Conservation (phyloP, 2,888 invertebrate species). For the Theretra japonica region DNA sequence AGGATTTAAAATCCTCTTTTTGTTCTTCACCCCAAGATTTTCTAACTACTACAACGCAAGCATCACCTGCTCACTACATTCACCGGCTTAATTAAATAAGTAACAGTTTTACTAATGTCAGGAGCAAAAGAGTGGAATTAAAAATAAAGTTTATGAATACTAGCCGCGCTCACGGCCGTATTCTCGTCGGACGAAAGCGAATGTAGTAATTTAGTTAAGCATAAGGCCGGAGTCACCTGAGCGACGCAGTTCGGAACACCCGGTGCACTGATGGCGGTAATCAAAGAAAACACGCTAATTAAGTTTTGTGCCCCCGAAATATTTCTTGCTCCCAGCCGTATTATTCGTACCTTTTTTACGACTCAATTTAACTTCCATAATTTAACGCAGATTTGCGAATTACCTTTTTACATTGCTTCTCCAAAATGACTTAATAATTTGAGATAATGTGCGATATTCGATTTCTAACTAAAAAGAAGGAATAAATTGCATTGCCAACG, state of each 20-base stretch:
- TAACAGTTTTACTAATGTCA: not conserved
- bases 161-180: slow-evolving; percentile 10
- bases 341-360: slow-evolving; percentile 42
- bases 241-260: slow-evolving; percentile 70
- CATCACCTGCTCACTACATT: not conserved
- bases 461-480: not conserved
- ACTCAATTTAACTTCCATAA: slow-evolving; percentile 43
- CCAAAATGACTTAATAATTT: slow-evolving; percentile 23
- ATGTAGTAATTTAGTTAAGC: slow-evolving; percentile 74
- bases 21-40: no score
- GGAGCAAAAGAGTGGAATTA: not conserved
- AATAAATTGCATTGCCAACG: not conserved
- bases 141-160: slow-evolving; percentile 26
- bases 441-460: slow-evolving; percentile 4
- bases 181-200: slow-evolving; percentile 57
- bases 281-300: slow-evolving; percentile 84
- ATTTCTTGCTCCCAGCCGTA: slow-evolving; percentile 53
- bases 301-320: slow-evolving; percentile 71
- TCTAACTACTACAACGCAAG: not conserved
- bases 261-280: slow-evolving; percentile 81
- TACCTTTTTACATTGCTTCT: slow-evolving; percentile 29
- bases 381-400: slow-evolving; percentile 35
- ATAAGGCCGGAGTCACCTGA: slow-evolving; percentile 72
- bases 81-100: not conserved
- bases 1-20: no score